Percentiles rank a stretch among this genome's conserved stretches.
These are phyloP conservation scores for Hyperoplus lanceolatus DNA, from an alignment of 2,797 vertebrate genomes.

Conservation along the genomic window DNA sequence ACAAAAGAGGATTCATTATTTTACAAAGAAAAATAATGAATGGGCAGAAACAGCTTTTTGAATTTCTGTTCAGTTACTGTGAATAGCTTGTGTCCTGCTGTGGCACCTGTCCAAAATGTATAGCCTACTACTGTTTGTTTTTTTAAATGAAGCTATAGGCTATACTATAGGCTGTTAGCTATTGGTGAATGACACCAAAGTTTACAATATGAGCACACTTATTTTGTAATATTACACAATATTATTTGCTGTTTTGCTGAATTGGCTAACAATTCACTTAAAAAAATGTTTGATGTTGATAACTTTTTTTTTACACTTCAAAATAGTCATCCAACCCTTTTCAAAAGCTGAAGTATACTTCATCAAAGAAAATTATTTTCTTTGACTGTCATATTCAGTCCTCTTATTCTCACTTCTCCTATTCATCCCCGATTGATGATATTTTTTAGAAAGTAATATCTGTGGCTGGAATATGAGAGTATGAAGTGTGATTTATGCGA, in stretches of 20 bases:
- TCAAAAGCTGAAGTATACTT: conserved; percentile 7
- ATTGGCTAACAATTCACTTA: background rate
- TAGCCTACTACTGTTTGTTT: too few species aligned
- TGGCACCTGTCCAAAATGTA: background rate
- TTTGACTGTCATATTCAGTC: conserved; percentile 13
- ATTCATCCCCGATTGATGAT: conserved; percentile 50
- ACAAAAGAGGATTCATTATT: background rate
- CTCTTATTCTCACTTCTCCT: conserved; percentile 25
- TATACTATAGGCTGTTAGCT: background rate
- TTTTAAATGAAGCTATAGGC: background rate
- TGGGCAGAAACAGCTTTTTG: too few species aligned
- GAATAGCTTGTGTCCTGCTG: background rate
- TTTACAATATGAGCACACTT: too few species aligned
- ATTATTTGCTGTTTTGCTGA: background rate
- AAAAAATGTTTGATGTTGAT: too few species aligned
- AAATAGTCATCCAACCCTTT: background rate
- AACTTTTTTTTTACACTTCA: conserved; percentile 9
- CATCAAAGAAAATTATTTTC: too few species aligned
- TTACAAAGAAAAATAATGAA: background rate
- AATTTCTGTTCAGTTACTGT: background rate
- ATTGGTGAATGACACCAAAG: background rate
- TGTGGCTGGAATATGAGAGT: conserved; percentile 32
- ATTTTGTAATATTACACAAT: too few species aligned
- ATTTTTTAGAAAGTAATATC: conserved; percentile 43
- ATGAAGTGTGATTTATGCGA: conserved; percentile 64